Percentiles rank a stretch among this genome's conserved stretches.
Evolutionary conservation across 1,140 invertebrate genomes (phyloP).

Genomic region (Sycophila sp.): DNA sequence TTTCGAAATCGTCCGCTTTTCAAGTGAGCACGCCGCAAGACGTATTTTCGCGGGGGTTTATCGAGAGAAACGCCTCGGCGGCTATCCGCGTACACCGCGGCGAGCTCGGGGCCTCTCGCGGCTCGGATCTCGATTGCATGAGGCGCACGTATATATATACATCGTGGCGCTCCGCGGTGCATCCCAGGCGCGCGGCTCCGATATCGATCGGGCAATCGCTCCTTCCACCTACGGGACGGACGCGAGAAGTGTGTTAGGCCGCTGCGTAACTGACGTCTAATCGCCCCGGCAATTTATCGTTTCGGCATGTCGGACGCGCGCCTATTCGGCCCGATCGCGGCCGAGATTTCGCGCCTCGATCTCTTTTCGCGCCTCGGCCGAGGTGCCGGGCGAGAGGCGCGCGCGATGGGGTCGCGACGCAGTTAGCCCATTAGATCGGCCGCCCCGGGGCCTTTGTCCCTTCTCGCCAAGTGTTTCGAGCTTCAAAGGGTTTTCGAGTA

Average conservation of each 20-base stretch:
- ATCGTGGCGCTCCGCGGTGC: no score
- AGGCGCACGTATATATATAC: no score
- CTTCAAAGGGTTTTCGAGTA: constrained; percentile 23
- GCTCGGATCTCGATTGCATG: constrained; percentile 31
- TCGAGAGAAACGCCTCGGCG: neutral
- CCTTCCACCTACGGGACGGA: neutral
- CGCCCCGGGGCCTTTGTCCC: no score
- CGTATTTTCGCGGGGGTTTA: neutral
- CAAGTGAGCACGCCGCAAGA: neutral
- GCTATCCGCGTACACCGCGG: neutral
- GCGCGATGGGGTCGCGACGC: neutral
- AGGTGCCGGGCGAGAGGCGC: neutral
- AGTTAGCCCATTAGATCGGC: constrained; percentile 17
- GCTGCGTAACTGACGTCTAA: constrained; percentile 24
- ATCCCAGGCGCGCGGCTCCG: neutral
- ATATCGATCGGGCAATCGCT: constrained; percentile 31
- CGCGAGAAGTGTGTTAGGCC: constrained; percentile 17
- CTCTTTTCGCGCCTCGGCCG: neutral
- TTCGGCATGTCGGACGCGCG: neutral
- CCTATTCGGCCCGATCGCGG: neutral
- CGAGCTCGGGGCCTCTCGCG: neutral
- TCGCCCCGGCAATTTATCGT: constrained; percentile 22
- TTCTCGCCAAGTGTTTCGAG: no score
- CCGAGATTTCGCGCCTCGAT: neutral
- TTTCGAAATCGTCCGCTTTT: neutral